These are phyloP conservation scores for Vespertilio murinus DNA, from an alignment of 2,797 vertebrate genomes.

Conservation along the genomic window DNA sequence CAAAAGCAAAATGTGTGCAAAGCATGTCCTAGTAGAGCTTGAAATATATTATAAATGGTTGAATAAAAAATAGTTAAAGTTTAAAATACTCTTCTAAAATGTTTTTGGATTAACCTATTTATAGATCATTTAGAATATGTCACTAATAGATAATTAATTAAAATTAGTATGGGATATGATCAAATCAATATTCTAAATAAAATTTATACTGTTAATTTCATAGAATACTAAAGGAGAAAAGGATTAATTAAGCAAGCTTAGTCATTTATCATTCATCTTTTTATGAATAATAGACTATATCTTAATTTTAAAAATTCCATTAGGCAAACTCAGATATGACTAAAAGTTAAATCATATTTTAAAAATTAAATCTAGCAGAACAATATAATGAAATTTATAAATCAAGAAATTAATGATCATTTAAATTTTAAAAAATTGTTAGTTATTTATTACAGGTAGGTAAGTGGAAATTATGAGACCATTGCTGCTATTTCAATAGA, in stretches of 20 bases:
- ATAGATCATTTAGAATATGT: not conserved
- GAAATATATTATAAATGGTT: not conserved
- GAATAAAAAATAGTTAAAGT: constrained; percentile 23
- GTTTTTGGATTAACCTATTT: not conserved
- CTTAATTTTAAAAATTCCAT: not conserved
- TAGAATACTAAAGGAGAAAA: constrained; percentile 6
- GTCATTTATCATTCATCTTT: not conserved
- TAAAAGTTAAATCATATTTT: not conserved
- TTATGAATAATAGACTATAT: not conserved
- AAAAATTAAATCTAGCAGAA: not conserved
- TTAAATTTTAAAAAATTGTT: constrained; percentile 30
- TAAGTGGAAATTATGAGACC: not conserved
- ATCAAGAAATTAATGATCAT: constrained; percentile 4
- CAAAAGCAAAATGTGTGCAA: not conserved
- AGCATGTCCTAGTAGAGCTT: not conserved
- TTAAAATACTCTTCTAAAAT: not conserved
- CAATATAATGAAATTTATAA: constrained; percentile 42
- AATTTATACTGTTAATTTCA: not conserved
- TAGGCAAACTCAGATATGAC: not conserved
- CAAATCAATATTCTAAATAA: not conserved
- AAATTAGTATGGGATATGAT: not conserved
- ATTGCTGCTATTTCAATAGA: not conserved
- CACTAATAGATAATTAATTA: not conserved
- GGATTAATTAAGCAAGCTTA: not conserved
- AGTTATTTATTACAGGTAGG: constrained; percentile 1